Conservation (phyloP, 2,888 invertebrate genomes). For the Platycheirus rosarum region DNA sequence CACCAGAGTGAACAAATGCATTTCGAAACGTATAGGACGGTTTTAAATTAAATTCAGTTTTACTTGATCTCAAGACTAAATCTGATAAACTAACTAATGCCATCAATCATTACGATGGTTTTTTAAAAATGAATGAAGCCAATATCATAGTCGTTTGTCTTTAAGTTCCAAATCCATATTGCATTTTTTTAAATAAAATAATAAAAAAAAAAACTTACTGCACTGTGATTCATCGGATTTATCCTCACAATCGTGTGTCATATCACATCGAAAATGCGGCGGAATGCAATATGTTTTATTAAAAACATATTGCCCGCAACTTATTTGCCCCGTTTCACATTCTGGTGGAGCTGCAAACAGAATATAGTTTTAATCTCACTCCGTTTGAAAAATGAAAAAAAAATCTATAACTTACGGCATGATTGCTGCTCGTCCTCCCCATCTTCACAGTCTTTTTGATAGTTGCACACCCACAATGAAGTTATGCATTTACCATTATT, state of each 20-base stretch:
- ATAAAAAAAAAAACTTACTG: slow-evolving; percentile 87
- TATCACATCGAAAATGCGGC: slow-evolving; percentile 96
- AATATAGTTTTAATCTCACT: background rate
- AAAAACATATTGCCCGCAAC: slow-evolving; percentile 96
- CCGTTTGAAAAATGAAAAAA: background rate
- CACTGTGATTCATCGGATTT: slow-evolving; percentile 97
- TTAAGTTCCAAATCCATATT: no score
- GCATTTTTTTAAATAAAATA: background rate
- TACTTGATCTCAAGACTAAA: no score
- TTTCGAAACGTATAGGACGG: no score
- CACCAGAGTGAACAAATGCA: no score
- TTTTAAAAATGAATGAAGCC: no score
- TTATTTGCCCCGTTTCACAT: slow-evolving; percentile 94
- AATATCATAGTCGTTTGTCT: no score
- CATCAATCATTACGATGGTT: no score
- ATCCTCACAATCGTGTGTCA: slow-evolving; percentile 96
- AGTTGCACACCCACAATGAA: slow-evolving; percentile 94
- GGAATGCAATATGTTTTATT: slow-evolving; percentile 98
- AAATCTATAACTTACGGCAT: slow-evolving; percentile 89
- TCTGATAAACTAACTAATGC: no score
- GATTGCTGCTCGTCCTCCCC: slow-evolving; percentile 95
- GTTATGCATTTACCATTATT: slow-evolving; percentile 94
- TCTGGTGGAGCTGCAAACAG: slow-evolving; percentile 92
- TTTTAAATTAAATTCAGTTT: no score
- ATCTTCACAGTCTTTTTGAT: slow-evolving; percentile 96